A percentile compares a stretch with the other conserved stretches of the same genome.
Evolutionary conservation across 2,888 invertebrate genomes (phyloP).

Genomic region (Chironomus tentans): DNA sequence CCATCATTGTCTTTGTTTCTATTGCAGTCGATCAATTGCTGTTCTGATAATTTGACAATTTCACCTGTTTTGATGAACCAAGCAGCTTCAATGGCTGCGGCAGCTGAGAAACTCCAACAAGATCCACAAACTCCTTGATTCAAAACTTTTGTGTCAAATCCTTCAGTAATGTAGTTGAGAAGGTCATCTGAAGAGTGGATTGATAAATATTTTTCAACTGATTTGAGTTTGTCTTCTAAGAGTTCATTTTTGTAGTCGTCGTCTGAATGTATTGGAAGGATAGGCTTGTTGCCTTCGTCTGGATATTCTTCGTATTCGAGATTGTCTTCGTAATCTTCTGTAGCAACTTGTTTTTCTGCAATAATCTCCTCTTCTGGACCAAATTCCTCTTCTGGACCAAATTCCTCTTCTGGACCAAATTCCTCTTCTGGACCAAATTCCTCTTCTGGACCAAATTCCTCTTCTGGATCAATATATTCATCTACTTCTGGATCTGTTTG

Average conservation of each 20-base stretch:
- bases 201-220: background rate
- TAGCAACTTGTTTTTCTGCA: too few species aligned
- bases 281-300: too few species aligned
- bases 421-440: too few species aligned
- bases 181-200: background rate
- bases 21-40: constrained; percentile 10
- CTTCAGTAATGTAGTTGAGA: background rate
- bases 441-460: too few species aligned
- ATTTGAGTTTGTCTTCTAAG: background rate
- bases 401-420: too few species aligned
- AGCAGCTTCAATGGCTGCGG: constrained; percentile 3
- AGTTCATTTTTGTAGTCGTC: too few species aligned
- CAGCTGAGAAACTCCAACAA: constrained; percentile 4
- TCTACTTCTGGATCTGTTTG: too few species aligned
- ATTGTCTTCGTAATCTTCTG: too few species aligned
- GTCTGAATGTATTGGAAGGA: background rate
- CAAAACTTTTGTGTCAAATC: background rate
- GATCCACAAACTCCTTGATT: background rate
- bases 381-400: too few species aligned
- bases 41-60: background rate
- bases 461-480: too few species aligned
- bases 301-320: too few species aligned
- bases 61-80: background rate
- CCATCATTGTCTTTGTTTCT: background rate
- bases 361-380: too few species aligned